Conservation (phyloP, 2,797 vertebrate species). For the Todus mexicanus region DNA sequence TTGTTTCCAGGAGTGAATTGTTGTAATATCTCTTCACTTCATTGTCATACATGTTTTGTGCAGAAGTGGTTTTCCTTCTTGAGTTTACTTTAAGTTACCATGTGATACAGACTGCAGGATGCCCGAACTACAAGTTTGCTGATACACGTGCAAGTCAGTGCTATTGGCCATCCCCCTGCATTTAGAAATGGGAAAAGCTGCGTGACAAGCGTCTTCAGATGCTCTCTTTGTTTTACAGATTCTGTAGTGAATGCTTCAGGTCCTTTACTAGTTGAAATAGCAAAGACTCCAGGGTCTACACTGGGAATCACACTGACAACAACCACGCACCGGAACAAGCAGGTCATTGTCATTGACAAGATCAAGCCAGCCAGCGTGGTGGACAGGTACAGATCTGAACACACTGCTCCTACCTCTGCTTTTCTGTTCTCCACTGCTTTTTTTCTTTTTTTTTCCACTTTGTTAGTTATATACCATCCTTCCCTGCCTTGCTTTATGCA, state of each 20-base stretch:
- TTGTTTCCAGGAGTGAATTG: not conserved
- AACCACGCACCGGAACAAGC: slow-evolving; percentile 86
- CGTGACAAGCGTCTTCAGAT: not conserved
- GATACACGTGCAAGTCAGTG: not conserved
- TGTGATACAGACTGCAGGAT: not conserved
- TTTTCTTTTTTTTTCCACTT: not conserved
- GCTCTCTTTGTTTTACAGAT: slow-evolving; percentile 77
- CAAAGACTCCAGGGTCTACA: slow-evolving; percentile 85
- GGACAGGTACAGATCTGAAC: slow-evolving; percentile 83
- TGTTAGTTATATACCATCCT: not conserved
- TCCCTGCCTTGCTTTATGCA: not conserved
- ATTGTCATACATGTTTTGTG: not conserved
- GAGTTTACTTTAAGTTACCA: not conserved
- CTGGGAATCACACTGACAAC: slow-evolving; percentile 89
- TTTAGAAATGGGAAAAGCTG: not conserved
- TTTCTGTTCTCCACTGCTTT: not conserved
- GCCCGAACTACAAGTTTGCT: not conserved
- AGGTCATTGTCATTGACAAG: slow-evolving; percentile 91
- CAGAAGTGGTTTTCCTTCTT: not conserved
- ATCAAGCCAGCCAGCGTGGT: slow-evolving; percentile 93
- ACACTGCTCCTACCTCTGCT: not conserved
- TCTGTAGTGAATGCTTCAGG: slow-evolving; percentile 87
- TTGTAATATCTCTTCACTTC: not conserved
- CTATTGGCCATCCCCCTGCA: not conserved
- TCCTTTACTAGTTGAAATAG: slow-evolving; percentile 92